Conservation (phyloP, 92 coral and sea anemone genomes). For the Phenganax subtilis region DNA sequence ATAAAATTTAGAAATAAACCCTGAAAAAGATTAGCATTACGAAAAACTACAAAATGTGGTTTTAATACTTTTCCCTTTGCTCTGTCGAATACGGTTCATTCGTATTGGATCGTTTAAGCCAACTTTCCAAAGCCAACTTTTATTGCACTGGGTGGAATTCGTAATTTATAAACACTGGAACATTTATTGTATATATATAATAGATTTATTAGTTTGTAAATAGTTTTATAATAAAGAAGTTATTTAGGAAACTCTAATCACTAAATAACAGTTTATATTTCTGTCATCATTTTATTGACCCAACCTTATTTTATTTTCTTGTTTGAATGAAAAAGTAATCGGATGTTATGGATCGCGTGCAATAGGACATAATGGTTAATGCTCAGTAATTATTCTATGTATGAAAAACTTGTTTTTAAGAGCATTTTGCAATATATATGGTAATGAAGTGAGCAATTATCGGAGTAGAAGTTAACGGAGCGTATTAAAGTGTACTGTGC, state of each 20-base stretch:
- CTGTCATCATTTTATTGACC: too few species aligned
- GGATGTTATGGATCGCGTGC: constrained; percentile 4
- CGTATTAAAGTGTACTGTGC: too few species aligned
- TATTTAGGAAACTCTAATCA: neutral
- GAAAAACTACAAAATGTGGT: too few species aligned
- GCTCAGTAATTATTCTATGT: neutral
- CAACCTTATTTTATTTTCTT: too few species aligned
- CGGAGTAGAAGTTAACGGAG: neutral
- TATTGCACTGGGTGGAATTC: too few species aligned
- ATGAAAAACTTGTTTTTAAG: neutral
- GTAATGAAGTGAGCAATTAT: neutral
- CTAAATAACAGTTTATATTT: neutral
- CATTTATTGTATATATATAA: neutral
- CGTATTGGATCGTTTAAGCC: too few species aligned
- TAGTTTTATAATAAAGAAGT: constrained; percentile 6
- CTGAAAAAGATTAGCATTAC: too few species aligned
- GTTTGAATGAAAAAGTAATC: neutral
- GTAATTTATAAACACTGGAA: neutral
- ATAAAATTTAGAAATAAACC: too few species aligned
- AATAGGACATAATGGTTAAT: neutral
- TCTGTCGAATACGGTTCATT: too few species aligned
- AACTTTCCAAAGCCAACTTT: too few species aligned
- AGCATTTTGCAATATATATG: neutral
- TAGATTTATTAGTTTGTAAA: neutral
- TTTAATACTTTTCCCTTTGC: too few species aligned